Evolutionary conservation across 2,888 invertebrate species (phyloP).

Genomic region (Thera britannica): DNA sequence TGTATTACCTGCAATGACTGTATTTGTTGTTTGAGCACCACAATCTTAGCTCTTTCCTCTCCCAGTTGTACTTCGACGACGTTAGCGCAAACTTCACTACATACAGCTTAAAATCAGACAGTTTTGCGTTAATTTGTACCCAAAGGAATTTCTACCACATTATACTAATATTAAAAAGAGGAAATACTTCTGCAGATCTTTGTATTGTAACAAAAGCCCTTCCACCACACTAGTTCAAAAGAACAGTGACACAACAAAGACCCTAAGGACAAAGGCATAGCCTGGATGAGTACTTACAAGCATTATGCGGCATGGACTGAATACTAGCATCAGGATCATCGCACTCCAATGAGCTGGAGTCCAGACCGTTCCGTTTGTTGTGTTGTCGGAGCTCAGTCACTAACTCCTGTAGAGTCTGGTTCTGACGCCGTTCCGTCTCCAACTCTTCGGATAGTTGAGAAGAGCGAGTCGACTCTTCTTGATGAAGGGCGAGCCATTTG

Average conservation of each 20-base stretch:
- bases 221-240: too few species aligned
- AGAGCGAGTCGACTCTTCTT: slow-evolving; percentile 60
- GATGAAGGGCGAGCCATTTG: slow-evolving; percentile 62
- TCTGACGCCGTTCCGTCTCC: slow-evolving; percentile 59
- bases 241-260: too few species aligned
- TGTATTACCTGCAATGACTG: slow-evolving; percentile 63
- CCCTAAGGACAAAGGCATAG: too few species aligned
- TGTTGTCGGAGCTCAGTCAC: slow-evolving; percentile 68
- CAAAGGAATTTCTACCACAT: neutral
- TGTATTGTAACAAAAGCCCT: too few species aligned
- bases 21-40: slow-evolving; percentile 65
- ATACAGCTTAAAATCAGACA: slow-evolving; percentile 58
- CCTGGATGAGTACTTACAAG: slow-evolving; percentile 56
- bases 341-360: slow-evolving; percentile 71
- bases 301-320: slow-evolving; percentile 63
- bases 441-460: slow-evolving; percentile 62
- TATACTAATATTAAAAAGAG: too few species aligned
- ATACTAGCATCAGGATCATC: slow-evolving; percentile 72
- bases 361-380: slow-evolving; percentile 62
- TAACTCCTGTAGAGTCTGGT: slow-evolving; percentile 61
- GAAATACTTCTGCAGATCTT: too few species aligned
- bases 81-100: slow-evolving; percentile 74
- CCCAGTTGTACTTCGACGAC: slow-evolving; percentile 76
- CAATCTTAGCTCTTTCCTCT: slow-evolving; percentile 73
- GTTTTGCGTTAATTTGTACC: neutral